Evolutionary conservation across 2,888 invertebrate genomes (phyloP).

Genomic region (Lutraria lutraria): DNA sequence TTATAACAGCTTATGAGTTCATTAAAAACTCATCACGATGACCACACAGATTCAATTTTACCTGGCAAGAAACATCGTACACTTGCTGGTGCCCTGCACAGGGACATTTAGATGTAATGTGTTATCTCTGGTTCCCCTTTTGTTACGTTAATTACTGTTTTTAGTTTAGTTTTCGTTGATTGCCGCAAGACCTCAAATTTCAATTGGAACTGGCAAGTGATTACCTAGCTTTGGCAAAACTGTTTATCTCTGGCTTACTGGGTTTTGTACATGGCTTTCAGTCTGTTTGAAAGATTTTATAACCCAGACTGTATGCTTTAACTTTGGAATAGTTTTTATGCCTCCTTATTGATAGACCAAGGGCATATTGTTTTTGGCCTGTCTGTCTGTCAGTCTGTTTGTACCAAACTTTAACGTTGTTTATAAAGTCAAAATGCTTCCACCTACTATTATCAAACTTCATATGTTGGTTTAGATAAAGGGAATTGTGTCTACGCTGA

Average conservation of each 20-base stretch:
- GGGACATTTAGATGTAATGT: not conserved
- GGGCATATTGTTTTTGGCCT: too few species aligned
- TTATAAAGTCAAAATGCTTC: too few species aligned
- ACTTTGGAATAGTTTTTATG: too few species aligned
- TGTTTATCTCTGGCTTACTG: not conserved
- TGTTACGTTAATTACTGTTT: not conserved
- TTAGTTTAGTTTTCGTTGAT: not conserved
- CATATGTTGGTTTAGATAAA: too few species aligned
- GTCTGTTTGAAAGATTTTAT: too few species aligned
- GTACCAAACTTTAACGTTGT: too few species aligned
- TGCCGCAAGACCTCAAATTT: not conserved
- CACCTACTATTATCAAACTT: too few species aligned
- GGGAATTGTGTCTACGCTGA: too few species aligned
- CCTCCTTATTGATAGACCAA: too few species aligned
- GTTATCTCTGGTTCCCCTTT: not conserved
- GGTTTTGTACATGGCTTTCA: too few species aligned
- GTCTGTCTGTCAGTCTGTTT: too few species aligned
- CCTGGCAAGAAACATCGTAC: constrained; percentile 57
- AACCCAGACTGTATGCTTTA: too few species aligned
- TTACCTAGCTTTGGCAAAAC: not conserved
- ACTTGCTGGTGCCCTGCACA: constrained; percentile 44
- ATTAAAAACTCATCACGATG: constrained; percentile 50
- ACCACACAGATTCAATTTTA: constrained; percentile 45
- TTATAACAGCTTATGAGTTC: constrained; percentile 47
- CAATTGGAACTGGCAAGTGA: not conserved